Percentiles rank a stretch among this genome's conserved stretches.
Conservation (phyloP, 2,888 invertebrate genomes). For the Synanthedon formicaeformis region DNA sequence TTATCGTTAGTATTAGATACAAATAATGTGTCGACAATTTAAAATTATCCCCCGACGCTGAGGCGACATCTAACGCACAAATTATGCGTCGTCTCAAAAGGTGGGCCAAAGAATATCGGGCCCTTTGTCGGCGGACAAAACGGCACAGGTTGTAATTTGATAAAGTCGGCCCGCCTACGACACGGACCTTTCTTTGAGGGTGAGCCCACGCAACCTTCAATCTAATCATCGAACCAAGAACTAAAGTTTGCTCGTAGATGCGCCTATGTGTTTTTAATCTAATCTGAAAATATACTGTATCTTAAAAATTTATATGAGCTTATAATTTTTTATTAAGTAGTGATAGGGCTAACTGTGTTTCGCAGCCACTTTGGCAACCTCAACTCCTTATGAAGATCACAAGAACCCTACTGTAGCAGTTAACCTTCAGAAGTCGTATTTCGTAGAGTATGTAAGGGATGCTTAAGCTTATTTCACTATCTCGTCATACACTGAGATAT, state of each 20-base stretch:
- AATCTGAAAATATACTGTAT: too few species aligned
- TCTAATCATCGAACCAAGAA: slow-evolving; percentile 26
- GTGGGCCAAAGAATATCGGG: slow-evolving; percentile 35
- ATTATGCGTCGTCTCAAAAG: slow-evolving; percentile 23
- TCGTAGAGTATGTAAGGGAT: too few species aligned
- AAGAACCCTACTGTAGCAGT: too few species aligned
- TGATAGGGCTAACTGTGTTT: too few species aligned
- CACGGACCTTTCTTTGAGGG: slow-evolving; percentile 45
- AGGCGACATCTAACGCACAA: slow-evolving; percentile 6
- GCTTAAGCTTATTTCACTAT: too few species aligned
- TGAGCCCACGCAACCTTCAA: slow-evolving; percentile 58
- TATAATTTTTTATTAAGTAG: too few species aligned
- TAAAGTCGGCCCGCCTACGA: slow-evolving; percentile 65
- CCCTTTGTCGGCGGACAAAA: slow-evolving; percentile 64
- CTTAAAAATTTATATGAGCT: too few species aligned
- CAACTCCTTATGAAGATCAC: too few species aligned
- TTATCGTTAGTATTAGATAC: not conserved
- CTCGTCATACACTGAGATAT: too few species aligned
- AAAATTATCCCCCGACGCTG: slow-evolving; percentile 15
- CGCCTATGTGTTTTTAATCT: not conserved
- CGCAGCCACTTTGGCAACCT: too few species aligned
- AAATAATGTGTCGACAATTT: slow-evolving; percentile 16
- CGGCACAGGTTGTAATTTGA: slow-evolving; percentile 68
- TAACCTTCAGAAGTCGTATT: too few species aligned
- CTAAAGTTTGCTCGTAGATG: not conserved